Conservation (phyloP, 2,888 invertebrate genomes). For the Fabriciana adippe region DNA sequence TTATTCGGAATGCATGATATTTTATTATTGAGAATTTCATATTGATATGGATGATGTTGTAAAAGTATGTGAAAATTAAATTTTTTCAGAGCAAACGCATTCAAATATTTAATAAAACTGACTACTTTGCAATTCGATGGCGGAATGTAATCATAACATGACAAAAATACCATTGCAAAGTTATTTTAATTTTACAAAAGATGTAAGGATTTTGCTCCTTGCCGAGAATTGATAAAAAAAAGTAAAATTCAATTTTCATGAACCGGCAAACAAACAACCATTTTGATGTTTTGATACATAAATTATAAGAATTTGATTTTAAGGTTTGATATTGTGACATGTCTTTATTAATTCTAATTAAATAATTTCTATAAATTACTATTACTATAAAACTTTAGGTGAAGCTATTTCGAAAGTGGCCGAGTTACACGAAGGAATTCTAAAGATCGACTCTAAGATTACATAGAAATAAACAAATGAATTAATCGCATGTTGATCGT, state of each 20-base stretch:
- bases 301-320: slow-evolving; percentile 56
- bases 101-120: too few relatives aligned
- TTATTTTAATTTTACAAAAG: background rate
- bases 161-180: background rate
- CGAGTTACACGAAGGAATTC: slow-evolving; percentile 38
- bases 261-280: slow-evolving; percentile 44
- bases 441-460: slow-evolving; percentile 31
- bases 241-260: slow-evolving; percentile 45
- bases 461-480: slow-evolving; percentile 32
- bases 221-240: background rate
- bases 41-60: slow-evolving; percentile 19
- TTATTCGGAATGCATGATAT: slow-evolving; percentile 5
- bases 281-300: slow-evolving; percentile 59
- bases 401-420: slow-evolving; percentile 49
- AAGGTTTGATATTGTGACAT: slow-evolving; percentile 71
- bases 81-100: background rate
- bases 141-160: background rate
- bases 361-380: slow-evolving; percentile 56
- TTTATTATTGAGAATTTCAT: slow-evolving; percentile 16
- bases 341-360: slow-evolving; percentile 54
- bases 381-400: slow-evolving; percentile 58
- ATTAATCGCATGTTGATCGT: slow-evolving; percentile 39
- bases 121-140: slow-evolving; percentile 3
- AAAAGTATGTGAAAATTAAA: background rate
- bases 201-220: background rate